Evolutionary conservation across 2,113 vertebrate genomes (phyloP).

Genomic region (Gracilinanus agilis): DNA sequence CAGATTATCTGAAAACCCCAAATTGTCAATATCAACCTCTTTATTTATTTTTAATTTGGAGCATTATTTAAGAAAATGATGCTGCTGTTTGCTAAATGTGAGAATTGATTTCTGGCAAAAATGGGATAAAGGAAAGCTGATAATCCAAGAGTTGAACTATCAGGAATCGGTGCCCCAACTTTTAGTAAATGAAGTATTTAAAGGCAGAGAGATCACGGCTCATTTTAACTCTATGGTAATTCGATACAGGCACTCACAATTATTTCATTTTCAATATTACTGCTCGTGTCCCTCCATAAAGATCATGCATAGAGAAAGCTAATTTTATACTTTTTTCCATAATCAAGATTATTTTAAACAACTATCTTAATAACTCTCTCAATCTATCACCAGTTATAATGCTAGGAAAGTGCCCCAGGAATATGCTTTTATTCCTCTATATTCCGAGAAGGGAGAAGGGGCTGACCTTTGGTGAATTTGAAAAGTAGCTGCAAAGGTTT

Average conservation of each 20-base stretch:
- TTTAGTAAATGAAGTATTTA: slow-evolving; percentile 84
- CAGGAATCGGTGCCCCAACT: slow-evolving; percentile 78
- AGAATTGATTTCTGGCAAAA: slow-evolving; percentile 75
- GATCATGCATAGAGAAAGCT: slow-evolving; percentile 81
- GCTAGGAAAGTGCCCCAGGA: background rate
- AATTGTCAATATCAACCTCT: slow-evolving; percentile 8
- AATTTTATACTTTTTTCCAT: slow-evolving; percentile 86
- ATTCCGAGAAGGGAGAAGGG: slow-evolving; percentile 46
- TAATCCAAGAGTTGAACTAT: slow-evolving; percentile 70
- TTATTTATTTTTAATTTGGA: slow-evolving; percentile 35
- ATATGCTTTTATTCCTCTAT: slow-evolving; percentile 27
- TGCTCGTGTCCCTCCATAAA: slow-evolving; percentile 86
- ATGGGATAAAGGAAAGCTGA: slow-evolving; percentile 79
- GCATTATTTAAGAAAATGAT: slow-evolving; percentile 65
- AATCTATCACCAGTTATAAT: slow-evolving; percentile 56
- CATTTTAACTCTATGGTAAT: slow-evolving; percentile 86
- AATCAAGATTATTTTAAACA: slow-evolving; percentile 82
- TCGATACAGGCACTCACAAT: slow-evolving; percentile 88
- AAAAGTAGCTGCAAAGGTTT: background rate
- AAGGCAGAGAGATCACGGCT: slow-evolving; percentile 85
- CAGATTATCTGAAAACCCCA: slow-evolving; percentile 41
- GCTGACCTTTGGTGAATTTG: slow-evolving; percentile 54
- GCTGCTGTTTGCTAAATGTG: slow-evolving; percentile 69
- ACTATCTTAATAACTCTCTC: slow-evolving; percentile 80
- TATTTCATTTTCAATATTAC: slow-evolving; percentile 89